Conservation (phyloP, 2,888 invertebrate species). For the Leucophenga maculata region DNA sequence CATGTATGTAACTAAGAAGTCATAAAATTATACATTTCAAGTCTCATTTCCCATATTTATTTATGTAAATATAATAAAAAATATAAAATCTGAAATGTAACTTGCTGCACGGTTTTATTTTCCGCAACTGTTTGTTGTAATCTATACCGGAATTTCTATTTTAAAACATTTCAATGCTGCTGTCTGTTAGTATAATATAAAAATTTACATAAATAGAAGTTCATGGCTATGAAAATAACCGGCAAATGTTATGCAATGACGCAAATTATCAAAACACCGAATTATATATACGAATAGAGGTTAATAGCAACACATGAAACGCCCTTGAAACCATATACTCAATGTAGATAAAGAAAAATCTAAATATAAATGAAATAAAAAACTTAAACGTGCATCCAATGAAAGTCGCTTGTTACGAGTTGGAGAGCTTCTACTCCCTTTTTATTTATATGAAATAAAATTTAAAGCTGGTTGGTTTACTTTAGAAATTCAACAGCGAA, state of each 20-base stretch:
- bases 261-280: conserved; percentile 31
- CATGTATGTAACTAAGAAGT: too few relatives aligned
- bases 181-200: neutral
- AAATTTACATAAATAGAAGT: neutral
- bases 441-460: too few relatives aligned
- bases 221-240: neutral
- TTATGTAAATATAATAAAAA: too few relatives aligned
- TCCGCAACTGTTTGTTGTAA: neutral
- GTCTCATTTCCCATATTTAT: too few relatives aligned
- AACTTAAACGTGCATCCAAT: conserved; percentile 20
- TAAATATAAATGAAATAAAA: neutral
- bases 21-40: too few relatives aligned
- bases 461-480: conserved; percentile 27
- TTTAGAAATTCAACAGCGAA: conserved; percentile 50
- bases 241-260: conserved; percentile 17
- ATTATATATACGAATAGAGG: conserved; percentile 24
- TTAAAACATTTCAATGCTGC: neutral
- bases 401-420: conserved; percentile 33
- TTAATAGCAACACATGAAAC: conserved; percentile 54
- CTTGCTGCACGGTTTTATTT: too few relatives aligned
- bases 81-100: too few relatives aligned
- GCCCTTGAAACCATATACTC: conserved; percentile 23
- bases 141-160: neutral
- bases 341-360: conserved; percentile 19
- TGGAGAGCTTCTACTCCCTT: too few relatives aligned